Percentiles rank a stretch among this genome's conserved stretches.
phyloP scores from a whole-genome alignment of 2,113 vertebrate species.

The Albula goreensis region DNA sequence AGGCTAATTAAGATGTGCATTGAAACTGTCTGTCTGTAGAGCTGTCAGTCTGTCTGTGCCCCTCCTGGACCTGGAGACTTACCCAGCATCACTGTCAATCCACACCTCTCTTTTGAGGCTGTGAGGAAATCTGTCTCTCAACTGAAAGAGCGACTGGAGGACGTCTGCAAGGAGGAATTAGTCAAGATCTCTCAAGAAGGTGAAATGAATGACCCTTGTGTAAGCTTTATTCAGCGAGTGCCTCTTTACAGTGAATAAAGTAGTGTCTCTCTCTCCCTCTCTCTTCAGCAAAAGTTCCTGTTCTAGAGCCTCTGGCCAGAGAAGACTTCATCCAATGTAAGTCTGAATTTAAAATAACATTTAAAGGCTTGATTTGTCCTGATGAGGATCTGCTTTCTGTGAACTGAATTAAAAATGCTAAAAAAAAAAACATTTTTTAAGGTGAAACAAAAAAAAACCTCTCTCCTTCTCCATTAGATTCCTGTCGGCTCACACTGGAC shows the following conservation, averaged over 20 bases:
- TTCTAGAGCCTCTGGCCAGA: constrained; percentile 17
- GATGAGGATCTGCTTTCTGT: too few relatives aligned
- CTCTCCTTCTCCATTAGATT: too few relatives aligned
- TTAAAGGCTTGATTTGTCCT: background rate
- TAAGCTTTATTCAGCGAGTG: background rate
- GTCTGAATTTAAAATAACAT: background rate
- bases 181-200: constrained; percentile 22
- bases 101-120: background rate
- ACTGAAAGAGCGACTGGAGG: constrained; percentile 25
- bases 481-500: too few relatives aligned
- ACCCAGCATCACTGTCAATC: too few relatives aligned
- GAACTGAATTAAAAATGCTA: too few relatives aligned
- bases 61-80: too few relatives aligned
- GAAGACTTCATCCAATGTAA: constrained; percentile 39
- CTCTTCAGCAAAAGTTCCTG: background rate
- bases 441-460: too few relatives aligned
- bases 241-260: background rate
- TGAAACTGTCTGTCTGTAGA: background rate
- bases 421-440: too few relatives aligned
- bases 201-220: background rate
- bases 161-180: background rate
- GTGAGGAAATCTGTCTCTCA: constrained; percentile 2
- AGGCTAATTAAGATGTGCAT: too few relatives aligned
- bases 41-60: too few relatives aligned
- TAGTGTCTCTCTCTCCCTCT: background rate